Base-by-base conservation (phyloP, 2,113 vertebrate genomes). In the Anolis sagrei region DNA sequence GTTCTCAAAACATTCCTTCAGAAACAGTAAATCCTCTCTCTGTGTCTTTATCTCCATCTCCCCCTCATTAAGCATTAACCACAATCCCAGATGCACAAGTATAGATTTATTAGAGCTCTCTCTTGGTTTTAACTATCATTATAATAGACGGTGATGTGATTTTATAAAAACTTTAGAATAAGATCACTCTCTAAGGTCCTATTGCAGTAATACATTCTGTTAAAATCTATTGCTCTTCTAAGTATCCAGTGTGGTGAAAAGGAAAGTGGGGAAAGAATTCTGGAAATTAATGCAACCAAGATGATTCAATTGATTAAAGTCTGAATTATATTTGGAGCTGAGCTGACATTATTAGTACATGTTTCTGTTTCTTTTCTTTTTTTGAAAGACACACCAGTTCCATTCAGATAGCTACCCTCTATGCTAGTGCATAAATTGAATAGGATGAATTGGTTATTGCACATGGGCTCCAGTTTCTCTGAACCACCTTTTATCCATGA, bases 1-100 rank as follows among this genome's bases (percentile, higher is more conserved):
- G 83, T 48, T 86, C 61, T 73, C 66, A 90, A 86, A 39, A 76
- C 19, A 79, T 84, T 93, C 8, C n/a, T 92, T 89, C 78, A 86
- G 49, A 77, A 93, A 89, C 80, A 88, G 23, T 32, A 89, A 84
- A 64, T 87, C 90, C 86, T 58, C 16, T 75, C 79, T 82, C 54
- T 58, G 27, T 87, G 84, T 58, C 16, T 75, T 76, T 82, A 13
- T 58, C 29, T 87, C 44, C 77, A 5, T 48, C 76, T 39, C 58
- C 51, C 64, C 80, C 84, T 86, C 13, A 44, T 91, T 85, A 89
- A 86, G 25, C 84, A 64, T 82, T 48, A 93, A 85, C 14, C 79
- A 73, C 54, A 93, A 92, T 91, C 66, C 19, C 90, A 70, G 44
- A 74, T 54, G 61, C 23, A 29, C 75, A 88, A 86, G 58, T 89